A percentile compares a stretch with the other conserved stretches of the same genome.
These are phyloP conservation scores for Drosophila antonietae DNA, from an alignment of 2,888 invertebrate genomes.

Conservation along the genomic window DNA sequence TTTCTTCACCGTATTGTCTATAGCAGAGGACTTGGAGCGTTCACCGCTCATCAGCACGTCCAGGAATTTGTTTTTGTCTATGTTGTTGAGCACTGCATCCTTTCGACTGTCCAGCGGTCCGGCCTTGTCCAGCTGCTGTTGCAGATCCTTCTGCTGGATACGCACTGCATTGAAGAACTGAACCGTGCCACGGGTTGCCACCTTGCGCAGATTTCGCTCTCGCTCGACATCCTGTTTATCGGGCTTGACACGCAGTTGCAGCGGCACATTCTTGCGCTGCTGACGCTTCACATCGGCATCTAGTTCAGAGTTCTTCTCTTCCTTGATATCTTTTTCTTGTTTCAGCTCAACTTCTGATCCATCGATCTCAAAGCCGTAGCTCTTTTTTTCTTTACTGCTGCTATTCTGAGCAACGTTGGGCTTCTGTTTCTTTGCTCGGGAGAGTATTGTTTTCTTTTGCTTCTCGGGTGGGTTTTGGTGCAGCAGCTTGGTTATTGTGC, in stretches of 20 bases:
- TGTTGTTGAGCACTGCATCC: slow-evolving; percentile 90
- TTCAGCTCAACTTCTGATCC: slow-evolving; percentile 84
- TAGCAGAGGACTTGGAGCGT: slow-evolving; percentile 86
- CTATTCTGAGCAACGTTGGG: slow-evolving; percentile 85
- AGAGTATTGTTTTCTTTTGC: slow-evolving; percentile 90
- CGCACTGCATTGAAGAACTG: slow-evolving; percentile 96
- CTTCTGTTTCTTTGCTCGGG: slow-evolving; percentile 90
- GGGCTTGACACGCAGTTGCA: slow-evolving; percentile 89
- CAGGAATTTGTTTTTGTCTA: slow-evolving; percentile 90
- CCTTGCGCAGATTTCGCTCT: slow-evolving; percentile 91
- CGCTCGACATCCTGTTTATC: slow-evolving; percentile 90
- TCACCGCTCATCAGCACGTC: slow-evolving; percentile 90
- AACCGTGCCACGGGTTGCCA: slow-evolving; percentile 96
- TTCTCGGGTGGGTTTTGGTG: slow-evolving; percentile 90
- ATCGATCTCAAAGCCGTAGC: slow-evolving; percentile 89
- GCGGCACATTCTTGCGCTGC: slow-evolving; percentile 85
- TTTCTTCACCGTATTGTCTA: slow-evolving; percentile 85
- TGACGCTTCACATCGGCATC: slow-evolving; percentile 65
- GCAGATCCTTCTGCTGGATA: slow-evolving; percentile 92
- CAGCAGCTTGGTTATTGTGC: slow-evolving; percentile 92
- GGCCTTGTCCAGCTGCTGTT: slow-evolving; percentile 88
- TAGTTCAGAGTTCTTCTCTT: slow-evolving; percentile 83
- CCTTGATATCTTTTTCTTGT: slow-evolving; percentile 82
- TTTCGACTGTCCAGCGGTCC: slow-evolving; percentile 91
- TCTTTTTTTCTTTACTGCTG: slow-evolving; percentile 81